These are phyloP conservation scores for Apteryx mantelli DNA, from an alignment of 2,113 vertebrate species.

Conservation along the genomic window DNA sequence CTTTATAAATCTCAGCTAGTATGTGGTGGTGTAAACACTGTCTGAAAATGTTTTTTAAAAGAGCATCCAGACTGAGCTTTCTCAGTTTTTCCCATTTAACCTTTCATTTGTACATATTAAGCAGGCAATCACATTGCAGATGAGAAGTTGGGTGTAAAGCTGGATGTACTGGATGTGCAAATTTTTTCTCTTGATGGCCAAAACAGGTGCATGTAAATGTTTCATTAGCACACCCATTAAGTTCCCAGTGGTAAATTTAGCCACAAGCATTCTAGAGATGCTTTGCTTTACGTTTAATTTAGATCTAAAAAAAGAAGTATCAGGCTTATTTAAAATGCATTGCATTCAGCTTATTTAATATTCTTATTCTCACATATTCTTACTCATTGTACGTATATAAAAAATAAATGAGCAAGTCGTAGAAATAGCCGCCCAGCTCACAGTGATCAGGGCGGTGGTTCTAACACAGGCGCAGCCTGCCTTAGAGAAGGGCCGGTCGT, in stretches of 20 bases:
- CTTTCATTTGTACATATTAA: not conserved
- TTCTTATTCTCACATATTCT: conserved; percentile 22
- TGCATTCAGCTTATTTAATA: conserved; percentile 37
- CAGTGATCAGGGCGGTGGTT: not conserved
- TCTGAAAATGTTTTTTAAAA: not conserved
- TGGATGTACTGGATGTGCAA: not conserved
- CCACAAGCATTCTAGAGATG: conserved; percentile 11
- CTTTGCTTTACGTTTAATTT: conserved; percentile 58
- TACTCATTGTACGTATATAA: conserved; percentile 7
- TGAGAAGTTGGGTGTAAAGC: not conserved
- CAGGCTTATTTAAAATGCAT: conserved; percentile 52
- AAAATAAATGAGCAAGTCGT: conserved; percentile 17
- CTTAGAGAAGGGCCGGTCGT: not conserved
- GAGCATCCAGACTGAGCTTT: not conserved
- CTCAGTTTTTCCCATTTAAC: not conserved
- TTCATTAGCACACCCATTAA: conserved; percentile 57
- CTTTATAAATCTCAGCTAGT: not conserved
- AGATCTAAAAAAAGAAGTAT: conserved; percentile 23
- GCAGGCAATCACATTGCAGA: not conserved
- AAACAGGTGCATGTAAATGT: conserved; percentile 32
- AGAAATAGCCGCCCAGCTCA: not conserved
- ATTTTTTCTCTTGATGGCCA: not conserved
- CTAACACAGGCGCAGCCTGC: not conserved
- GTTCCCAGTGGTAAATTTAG: conserved; percentile 51
- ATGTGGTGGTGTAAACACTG: not conserved